phyloP scores from a whole-genome alignment of 2,797 vertebrate species.

The Chelidonichthys spinosus region DNA sequence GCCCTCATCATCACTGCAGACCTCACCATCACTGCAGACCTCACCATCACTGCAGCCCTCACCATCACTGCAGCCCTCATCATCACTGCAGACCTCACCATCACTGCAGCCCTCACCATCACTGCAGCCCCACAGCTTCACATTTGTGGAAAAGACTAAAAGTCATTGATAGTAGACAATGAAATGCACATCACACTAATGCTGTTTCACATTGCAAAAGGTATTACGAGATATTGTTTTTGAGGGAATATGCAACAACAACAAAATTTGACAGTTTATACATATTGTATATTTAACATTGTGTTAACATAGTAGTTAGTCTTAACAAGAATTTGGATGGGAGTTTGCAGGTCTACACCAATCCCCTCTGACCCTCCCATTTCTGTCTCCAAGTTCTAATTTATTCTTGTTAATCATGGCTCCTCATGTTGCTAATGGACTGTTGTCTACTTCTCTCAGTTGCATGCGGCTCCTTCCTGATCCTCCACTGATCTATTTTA shows the following conservation, averaged over 20 bases:
- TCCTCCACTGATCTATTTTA: constrained; percentile 40
- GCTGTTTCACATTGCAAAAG: neutral
- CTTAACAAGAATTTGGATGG: neutral
- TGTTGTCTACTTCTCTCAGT: neutral
- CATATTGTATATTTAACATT: neutral
- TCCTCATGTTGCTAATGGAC: constrained; percentile 4
- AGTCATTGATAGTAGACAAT: neutral
- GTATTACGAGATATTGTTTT: neutral
- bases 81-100: too few relatives aligned
- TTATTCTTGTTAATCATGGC: constrained; percentile 11
- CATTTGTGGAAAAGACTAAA: neutral
- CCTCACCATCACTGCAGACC: constrained; percentile 54
- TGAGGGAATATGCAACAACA: neutral
- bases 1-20: neutral
- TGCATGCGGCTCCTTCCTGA: constrained; percentile 19
- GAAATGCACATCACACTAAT: neutral
- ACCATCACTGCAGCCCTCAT: too few relatives aligned
- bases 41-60: neutral
- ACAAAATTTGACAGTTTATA: neutral
- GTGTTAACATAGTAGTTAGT: neutral
- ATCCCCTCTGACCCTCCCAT: neutral
- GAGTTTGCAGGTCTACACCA: neutral
- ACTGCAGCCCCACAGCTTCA: constrained; percentile 18
- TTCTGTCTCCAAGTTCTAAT: neutral
- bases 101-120: neutral